Percentiles rank a stretch among this genome's conserved stretches.
Conservation (phyloP, 2,113 vertebrate species). For the Cnemophilus loriae region DNA sequence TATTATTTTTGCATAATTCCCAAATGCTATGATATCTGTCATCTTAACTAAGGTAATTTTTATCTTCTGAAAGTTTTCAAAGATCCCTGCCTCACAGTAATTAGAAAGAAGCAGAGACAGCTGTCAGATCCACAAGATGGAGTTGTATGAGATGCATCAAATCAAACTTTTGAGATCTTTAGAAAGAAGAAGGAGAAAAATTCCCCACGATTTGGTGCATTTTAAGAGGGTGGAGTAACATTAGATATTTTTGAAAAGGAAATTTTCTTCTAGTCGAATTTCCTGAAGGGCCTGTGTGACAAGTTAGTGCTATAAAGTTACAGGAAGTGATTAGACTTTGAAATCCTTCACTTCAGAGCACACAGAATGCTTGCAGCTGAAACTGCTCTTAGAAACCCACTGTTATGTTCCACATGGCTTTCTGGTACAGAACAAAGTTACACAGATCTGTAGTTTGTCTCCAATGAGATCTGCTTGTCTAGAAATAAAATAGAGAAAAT, state of each 20-base stretch:
- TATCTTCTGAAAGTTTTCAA: not conserved
- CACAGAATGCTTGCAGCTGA: not conserved
- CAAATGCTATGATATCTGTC: not conserved
- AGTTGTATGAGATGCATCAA: not conserved
- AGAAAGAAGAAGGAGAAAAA: not conserved
- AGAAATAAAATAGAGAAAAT: not conserved
- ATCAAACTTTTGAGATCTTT: not conserved
- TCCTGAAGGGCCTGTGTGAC: not conserved
- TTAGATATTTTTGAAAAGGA: not conserved
- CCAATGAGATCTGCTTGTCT: not conserved
- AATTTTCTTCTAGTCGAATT: not conserved
- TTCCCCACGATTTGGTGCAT: rapidly evolving
- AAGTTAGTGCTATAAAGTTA: not conserved
- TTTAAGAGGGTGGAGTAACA: not conserved
- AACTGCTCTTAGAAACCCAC: not conserved
- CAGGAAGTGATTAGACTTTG: slow-evolving; percentile 9
- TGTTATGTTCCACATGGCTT: not conserved
- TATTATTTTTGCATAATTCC: not conserved
- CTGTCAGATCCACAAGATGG: not conserved
- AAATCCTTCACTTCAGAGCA: not conserved
- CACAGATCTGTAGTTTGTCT: not conserved
- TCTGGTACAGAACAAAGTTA: not conserved
- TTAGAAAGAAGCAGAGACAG: not conserved
- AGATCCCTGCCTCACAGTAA: not conserved
- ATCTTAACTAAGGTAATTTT: not conserved